These are phyloP conservation scores for Gallinago stenura DNA, from an alignment of 2,797 vertebrate species.

Conservation along the genomic window DNA sequence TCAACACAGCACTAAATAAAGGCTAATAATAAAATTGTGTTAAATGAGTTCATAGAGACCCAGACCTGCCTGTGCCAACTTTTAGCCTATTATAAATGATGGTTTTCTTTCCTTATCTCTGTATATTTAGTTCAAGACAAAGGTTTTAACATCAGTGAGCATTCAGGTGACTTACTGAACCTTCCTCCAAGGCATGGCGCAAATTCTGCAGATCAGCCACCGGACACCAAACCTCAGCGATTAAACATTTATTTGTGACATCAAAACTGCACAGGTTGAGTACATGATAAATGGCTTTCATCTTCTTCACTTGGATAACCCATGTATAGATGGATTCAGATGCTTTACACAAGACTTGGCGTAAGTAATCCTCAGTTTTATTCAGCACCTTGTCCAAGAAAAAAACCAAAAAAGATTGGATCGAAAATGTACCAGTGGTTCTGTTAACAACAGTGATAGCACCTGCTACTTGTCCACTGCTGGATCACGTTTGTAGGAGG, in stretches of 20 bases:
- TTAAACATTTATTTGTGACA: constrained; percentile 97
- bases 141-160: background rate
- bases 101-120: background rate
- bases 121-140: background rate
- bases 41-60: background rate
- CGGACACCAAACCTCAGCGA: constrained; percentile 97
- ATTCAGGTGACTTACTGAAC: constrained; percentile 86
- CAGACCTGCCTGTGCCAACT: background rate
- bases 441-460: background rate
- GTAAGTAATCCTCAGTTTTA: constrained; percentile 94
- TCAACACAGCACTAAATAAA: background rate
- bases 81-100: background rate
- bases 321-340: constrained; percentile 90
- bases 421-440: background rate
- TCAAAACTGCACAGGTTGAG: constrained; percentile 98
- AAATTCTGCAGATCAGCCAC: constrained; percentile 89
- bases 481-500: background rate
- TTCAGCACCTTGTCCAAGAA: constrained; percentile 84
- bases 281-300: constrained; percentile 98
- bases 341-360: constrained; percentile 93
- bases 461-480: accelerated
- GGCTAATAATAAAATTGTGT: background rate
- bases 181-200: constrained; percentile 90
- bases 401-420: background rate
- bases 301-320: constrained; percentile 94